These are phyloP conservation scores for Benitochromis conjunctus DNA, from an alignment of 2,113 vertebrate species.

Conservation along the genomic window DNA sequence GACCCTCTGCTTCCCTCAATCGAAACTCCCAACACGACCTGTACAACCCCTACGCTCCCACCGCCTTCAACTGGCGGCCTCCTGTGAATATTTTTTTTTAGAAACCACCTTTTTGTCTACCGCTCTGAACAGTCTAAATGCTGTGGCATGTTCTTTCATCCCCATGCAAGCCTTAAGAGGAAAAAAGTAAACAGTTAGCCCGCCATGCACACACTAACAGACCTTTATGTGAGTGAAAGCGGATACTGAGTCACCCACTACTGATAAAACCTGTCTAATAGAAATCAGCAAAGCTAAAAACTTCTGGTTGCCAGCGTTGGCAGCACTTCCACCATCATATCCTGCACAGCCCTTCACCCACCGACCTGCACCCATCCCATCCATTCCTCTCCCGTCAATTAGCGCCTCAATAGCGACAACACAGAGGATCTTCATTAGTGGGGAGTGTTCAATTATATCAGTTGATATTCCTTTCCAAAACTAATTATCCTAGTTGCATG, in stretches of 20 bases:
- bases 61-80: slow-evolving; percentile 8
- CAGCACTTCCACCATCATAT: slow-evolving; percentile 59
- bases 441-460: slow-evolving; percentile 81
- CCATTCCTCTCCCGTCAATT: slow-evolving; percentile 67
- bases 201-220: neutral
- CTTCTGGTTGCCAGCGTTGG: slow-evolving; percentile 9
- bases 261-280: slow-evolving; percentile 38
- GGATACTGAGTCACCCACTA: slow-evolving; percentile 25
- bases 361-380: slow-evolving; percentile 6
- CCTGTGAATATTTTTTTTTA: slow-evolving; percentile 6
- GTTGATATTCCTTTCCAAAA: slow-evolving; percentile 81
- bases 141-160: slow-evolving; percentile 2
- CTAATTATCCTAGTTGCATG: slow-evolving; percentile 78
- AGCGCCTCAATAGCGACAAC: slow-evolving; percentile 75
- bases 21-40: slow-evolving; percentile 71
- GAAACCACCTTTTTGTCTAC: neutral
- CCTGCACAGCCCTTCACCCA: slow-evolving; percentile 34
- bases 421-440: slow-evolving; percentile 79
- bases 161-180: neutral
- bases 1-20: slow-evolving; percentile 61
- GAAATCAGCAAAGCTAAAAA: slow-evolving; percentile 27
- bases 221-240: neutral
- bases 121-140: neutral
- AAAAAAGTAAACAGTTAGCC: neutral
- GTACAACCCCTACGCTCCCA: slow-evolving; percentile 50